phyloP scores from a whole-genome alignment of 1,140 invertebrate genomes.

The Bombus consobrinus region DNA sequence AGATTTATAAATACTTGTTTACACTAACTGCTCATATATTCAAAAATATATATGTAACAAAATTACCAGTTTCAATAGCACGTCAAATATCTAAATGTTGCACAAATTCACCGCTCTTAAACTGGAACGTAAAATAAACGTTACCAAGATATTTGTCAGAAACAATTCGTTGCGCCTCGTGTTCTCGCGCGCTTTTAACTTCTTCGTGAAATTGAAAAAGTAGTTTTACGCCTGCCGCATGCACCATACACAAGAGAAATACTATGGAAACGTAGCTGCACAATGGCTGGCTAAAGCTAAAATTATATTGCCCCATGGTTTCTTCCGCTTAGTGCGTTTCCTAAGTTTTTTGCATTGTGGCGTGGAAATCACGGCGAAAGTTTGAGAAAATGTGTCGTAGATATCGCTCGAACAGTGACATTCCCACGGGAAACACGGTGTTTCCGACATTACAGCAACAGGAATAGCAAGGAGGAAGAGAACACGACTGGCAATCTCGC shows the following conservation, averaged over 20 bases:
- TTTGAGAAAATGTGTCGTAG: neutral
- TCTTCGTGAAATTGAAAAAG: constrained; percentile 9
- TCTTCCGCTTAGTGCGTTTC: neutral
- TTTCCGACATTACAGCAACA: constrained; percentile 52
- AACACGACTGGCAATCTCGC: constrained; percentile 59
- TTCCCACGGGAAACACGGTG: constrained; percentile 56
- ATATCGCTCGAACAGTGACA: constrained; percentile 43
- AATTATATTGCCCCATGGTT: neutral
- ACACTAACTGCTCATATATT: too few species aligned
- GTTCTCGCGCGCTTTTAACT: neutral
- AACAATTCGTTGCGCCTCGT: too few species aligned
- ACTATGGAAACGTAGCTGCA: neutral
- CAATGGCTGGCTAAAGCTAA: neutral
- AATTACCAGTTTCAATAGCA: neutral
- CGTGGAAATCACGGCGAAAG: neutral
- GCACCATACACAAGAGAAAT: neutral
- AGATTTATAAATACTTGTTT: too few species aligned
- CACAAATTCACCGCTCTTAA: neutral
- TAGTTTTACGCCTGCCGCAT: neutral
- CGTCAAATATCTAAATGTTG: neutral
- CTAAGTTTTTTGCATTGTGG: neutral
- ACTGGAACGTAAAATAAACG: neutral
- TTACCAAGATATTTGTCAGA: neutral
- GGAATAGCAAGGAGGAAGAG: constrained; percentile 39
- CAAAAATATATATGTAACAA: neutral